Conservation (phyloP, 2,113 vertebrate genomes). For the Machaerirhynchus nigripectus region DNA sequence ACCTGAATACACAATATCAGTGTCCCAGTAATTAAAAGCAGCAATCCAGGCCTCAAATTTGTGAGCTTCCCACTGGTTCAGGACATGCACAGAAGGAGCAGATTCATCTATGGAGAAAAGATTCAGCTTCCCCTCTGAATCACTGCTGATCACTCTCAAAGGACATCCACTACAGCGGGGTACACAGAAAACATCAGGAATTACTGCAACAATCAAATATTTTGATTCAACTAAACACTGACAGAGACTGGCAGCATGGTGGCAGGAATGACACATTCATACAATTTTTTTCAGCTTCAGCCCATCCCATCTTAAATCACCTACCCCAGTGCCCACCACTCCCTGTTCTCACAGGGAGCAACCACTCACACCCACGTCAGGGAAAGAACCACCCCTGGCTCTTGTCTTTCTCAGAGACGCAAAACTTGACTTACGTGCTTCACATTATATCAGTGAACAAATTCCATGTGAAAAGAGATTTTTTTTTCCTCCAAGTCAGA, state of each 20-base stretch:
- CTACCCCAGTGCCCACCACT: background rate
- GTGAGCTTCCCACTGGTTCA: constrained; percentile 89
- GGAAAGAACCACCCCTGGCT: background rate
- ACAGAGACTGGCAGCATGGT: background rate
- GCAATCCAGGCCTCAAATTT: constrained; percentile 93
- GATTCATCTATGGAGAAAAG: constrained; percentile 74
- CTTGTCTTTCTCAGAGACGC: background rate
- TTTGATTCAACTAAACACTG: background rate
- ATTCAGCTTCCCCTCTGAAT: constrained; percentile 86
- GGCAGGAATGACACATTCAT: background rate
- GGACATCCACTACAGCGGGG: constrained; percentile 60
- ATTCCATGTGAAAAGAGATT: background rate
- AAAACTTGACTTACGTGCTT: background rate
- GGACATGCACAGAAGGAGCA: constrained; percentile 44
- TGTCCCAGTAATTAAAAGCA: constrained; percentile 95
- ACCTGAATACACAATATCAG: constrained; percentile 89
- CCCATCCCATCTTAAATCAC: background rate
- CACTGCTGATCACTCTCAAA: constrained; percentile 85
- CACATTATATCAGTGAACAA: background rate
- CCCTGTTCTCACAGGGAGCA: background rate
- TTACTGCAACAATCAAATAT: background rate
- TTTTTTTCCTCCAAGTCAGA: background rate
- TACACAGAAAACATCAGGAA: background rate
- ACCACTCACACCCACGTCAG: background rate
- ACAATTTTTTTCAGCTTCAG: background rate